Evolutionary conservation across 2,888 invertebrate genomes (phyloP).

Genomic region (Calameuta filiformis): DNA sequence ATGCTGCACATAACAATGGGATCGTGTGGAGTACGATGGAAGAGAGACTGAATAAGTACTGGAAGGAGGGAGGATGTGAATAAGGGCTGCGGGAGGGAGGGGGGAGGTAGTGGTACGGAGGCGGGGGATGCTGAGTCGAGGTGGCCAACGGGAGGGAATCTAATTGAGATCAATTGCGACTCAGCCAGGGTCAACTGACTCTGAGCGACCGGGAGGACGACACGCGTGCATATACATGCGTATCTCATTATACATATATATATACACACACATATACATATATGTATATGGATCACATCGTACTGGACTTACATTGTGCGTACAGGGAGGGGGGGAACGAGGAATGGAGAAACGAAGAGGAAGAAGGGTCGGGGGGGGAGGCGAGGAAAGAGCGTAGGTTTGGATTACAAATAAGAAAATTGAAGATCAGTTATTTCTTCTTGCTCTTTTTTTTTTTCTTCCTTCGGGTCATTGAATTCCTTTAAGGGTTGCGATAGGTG

Average conservation of each 20-base stretch:
- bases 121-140: not conserved
- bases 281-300: conserved; percentile 15
- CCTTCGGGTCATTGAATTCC: not conserved
- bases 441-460: not conserved
- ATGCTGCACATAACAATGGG: not conserved
- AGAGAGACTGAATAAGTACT: not conserved
- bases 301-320: conserved; percentile 3
- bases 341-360: not conserved
- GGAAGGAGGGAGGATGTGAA: conserved; percentile 9
- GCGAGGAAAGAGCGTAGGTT: conserved; percentile 1
- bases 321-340: not conserved
- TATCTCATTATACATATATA: conserved; percentile 15
- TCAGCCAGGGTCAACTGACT: conserved; percentile 63
- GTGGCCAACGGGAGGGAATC: conserved; percentile 33
- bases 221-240: conserved; percentile 14
- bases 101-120: conserved; percentile 2
- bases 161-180: conserved; percentile 64
- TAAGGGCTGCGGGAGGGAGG: not conserved
- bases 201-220: conserved; percentile 19
- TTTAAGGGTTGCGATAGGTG: too few species aligned
- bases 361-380: not conserved
- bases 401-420: conserved; percentile 18
- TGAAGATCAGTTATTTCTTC: conserved; percentile 27
- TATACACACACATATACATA: conserved; percentile 6
- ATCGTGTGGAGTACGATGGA: conserved; percentile 3